Evolutionary conservation across 2,888 invertebrate species (phyloP).

Genomic region (Serrognathus titanus): DNA sequence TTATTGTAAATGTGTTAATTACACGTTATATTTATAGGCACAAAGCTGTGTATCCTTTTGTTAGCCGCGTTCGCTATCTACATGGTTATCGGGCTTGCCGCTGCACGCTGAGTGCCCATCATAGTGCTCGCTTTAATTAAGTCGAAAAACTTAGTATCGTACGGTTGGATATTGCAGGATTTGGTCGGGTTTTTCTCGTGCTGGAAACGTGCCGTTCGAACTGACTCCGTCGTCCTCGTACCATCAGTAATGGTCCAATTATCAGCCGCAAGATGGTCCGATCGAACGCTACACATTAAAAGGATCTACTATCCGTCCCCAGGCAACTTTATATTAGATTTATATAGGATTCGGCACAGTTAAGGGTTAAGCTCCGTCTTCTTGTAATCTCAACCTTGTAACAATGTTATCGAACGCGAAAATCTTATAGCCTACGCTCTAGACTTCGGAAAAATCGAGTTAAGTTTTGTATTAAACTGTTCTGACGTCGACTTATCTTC

Average conservation of each 20-base stretch:
- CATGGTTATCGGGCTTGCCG: neutral
- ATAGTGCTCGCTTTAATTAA: neutral
- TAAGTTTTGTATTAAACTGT: no score
- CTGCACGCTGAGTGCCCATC: neutral
- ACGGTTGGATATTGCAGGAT: no score
- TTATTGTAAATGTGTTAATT: constrained; percentile 2
- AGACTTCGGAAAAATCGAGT: no score
- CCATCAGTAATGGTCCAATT: constrained; percentile 4
- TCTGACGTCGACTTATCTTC: no score
- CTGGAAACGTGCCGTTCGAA: no score
- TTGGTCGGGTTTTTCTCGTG: no score
- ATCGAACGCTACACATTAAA: neutral
- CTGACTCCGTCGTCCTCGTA: neutral
- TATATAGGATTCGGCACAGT: constrained; percentile 10
- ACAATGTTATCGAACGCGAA: constrained; percentile 10
- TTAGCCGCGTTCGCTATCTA: neutral
- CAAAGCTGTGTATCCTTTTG: neutral
- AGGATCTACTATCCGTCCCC: constrained; percentile 8
- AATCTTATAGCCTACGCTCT: no score
- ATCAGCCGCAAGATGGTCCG: constrained; percentile 6
- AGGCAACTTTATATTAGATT: constrained; percentile 13
- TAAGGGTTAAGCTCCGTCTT: constrained; percentile 12
- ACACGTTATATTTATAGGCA: neutral
- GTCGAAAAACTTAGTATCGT: neutral
- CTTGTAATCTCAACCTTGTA: constrained; percentile 12